Evolutionary conservation across 2,888 invertebrate species (phyloP).

Genomic region (Rhamphomyia laevipes): DNA sequence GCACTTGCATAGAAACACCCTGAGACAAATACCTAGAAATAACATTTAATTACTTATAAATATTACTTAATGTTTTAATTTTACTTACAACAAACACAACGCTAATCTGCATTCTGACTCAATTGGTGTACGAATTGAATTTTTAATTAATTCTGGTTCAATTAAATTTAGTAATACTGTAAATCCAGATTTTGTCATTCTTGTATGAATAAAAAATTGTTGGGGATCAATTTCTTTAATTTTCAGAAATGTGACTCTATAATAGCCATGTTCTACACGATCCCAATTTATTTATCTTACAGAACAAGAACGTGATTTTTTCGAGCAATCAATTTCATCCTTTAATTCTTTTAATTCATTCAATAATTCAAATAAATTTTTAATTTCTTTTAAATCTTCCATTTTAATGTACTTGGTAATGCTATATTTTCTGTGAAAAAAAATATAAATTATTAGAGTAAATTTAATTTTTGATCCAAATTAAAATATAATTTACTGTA

Average conservation of each 20-base stretch:
- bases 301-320: neutral
- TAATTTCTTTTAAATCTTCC: too few species aligned
- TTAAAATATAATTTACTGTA: too few species aligned
- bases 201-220: neutral
- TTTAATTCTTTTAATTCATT: neutral
- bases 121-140: neutral
- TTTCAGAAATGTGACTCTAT: neutral
- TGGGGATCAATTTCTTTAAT: neutral
- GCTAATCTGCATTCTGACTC: neutral
- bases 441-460: too few species aligned
- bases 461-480: too few species aligned
- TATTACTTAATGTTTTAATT: too few species aligned
- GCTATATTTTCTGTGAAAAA: too few species aligned
- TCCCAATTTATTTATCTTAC: neutral
- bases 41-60: too few species aligned
- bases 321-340: neutral
- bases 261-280: neutral
- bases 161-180: neutral
- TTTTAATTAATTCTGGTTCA: neutral
- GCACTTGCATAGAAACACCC: slow-evolving; percentile 3
- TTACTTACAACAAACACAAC: neutral
- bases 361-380: too few species aligned
- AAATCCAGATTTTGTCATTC: neutral
- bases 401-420: too few species aligned
- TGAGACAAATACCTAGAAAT: neutral